Evolutionary conservation across 37 sponge, comb jelly and placozoan species (phyloP).

Genomic region (Ianthella basta): DNA sequence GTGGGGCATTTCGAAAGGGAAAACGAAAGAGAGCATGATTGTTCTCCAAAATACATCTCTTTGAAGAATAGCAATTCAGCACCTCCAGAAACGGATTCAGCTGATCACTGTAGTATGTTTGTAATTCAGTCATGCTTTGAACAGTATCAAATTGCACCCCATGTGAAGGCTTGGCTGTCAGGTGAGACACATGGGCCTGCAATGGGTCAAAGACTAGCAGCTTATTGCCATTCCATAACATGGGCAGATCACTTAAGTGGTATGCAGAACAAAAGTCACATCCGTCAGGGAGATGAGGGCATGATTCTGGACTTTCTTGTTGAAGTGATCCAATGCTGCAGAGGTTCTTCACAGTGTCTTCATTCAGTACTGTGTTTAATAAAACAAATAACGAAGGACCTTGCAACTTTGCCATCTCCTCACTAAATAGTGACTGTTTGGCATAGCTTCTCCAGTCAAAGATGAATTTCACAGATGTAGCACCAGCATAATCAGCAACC

Average conservation of each 20-base stretch:
- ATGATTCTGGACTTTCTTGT: no score
- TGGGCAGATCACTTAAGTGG: not conserved
- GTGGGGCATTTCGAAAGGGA: no score
- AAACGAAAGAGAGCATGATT: no score
- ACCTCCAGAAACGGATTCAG: constrained; percentile 13
- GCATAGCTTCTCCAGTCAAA: constrained; percentile 21
- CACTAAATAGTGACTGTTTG: constrained; percentile 4
- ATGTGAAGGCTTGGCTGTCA: not conserved
- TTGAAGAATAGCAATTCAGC: no score
- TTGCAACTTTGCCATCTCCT: not conserved
- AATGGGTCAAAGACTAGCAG: not conserved
- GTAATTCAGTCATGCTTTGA: not conserved
- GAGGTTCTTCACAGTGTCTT: not conserved
- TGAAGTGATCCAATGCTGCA: not conserved
- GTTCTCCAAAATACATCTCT: no score
- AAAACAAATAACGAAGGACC: constrained; percentile 1
- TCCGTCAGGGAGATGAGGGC: no score
- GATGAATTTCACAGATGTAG: constrained; percentile 13
- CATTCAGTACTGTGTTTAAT: not conserved
- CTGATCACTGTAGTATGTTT: constrained; percentile 9
- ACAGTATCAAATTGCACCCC: not conserved
- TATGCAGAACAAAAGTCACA: not conserved
- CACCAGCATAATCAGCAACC: constrained; percentile 23
- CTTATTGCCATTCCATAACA: not conserved
- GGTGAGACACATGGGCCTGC: not conserved